Conservation (phyloP, 2,888 invertebrate species). For the Apodemia mormo region DNA sequence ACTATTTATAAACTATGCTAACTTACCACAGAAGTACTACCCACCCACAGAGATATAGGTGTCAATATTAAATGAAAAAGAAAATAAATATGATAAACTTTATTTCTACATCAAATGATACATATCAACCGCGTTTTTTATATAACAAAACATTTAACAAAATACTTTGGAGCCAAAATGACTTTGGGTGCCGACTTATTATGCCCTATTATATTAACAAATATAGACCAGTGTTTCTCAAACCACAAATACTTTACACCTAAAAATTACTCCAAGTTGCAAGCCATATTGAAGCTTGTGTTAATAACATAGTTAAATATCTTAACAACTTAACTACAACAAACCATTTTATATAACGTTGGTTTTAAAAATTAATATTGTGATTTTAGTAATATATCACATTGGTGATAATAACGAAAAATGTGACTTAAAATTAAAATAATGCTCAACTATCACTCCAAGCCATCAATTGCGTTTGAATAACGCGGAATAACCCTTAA, state of each 20-base stretch:
- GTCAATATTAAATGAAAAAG: background rate
- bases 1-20: no score
- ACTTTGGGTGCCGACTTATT: slow-evolving; percentile 76
- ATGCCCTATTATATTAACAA: slow-evolving; percentile 65
- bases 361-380: slow-evolving; percentile 3
- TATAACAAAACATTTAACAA: slow-evolving; percentile 79
- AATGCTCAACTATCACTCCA: slow-evolving; percentile 47
- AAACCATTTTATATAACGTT: slow-evolving; percentile 6
- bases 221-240: slow-evolving; percentile 78
- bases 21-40: no score
- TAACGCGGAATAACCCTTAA: slow-evolving; percentile 50
- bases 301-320: slow-evolving; percentile 13
- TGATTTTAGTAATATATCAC: slow-evolving; percentile 2
- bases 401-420: slow-evolving; percentile 3
- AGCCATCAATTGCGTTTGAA: slow-evolving; percentile 48
- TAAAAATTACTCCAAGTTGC: slow-evolving; percentile 28
- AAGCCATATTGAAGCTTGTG: slow-evolving; percentile 18
- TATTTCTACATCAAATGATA: slow-evolving; percentile 78
- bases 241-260: slow-evolving; percentile 45
- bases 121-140: slow-evolving; percentile 66
- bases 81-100: slow-evolving; percentile 72
- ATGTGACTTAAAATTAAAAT: slow-evolving; percentile 13
- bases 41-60: background rate
- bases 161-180: slow-evolving; percentile 77
- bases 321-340: slow-evolving; percentile 11